These are phyloP conservation scores for Sarcophaga caerulescens DNA, from an alignment of 2,888 invertebrate species.

Conservation along the genomic window DNA sequence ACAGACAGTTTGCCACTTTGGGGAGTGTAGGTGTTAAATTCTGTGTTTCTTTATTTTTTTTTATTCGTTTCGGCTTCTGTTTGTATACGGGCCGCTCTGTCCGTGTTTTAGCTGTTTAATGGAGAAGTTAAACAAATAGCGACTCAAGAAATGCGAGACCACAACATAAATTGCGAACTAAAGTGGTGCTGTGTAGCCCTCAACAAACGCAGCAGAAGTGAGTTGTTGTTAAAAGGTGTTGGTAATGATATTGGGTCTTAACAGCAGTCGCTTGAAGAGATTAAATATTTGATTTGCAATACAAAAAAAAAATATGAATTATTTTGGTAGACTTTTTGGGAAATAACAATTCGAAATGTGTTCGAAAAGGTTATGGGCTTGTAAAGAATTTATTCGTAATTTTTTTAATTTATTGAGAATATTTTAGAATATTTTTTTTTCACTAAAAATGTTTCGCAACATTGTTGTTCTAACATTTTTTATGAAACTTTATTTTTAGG, in stretches of 20 bases:
- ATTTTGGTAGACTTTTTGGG: too few relatives aligned
- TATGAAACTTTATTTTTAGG: too few relatives aligned
- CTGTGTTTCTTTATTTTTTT: conserved; percentile 45
- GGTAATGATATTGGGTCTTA: neutral
- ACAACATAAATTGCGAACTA: conserved; percentile 35
- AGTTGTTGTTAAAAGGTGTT: conserved; percentile 1
- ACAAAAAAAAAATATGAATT: too few relatives aligned
- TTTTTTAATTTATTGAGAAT: too few relatives aligned
- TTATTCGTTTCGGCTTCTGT: conserved; percentile 62
- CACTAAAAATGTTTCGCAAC: too few relatives aligned
- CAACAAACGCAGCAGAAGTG: neutral
- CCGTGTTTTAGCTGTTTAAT: conserved; percentile 14
- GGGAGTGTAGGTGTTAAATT: conserved; percentile 56
- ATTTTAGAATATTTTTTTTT: too few relatives aligned
- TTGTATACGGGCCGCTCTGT: conserved; percentile 1
- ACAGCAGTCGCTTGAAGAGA: neutral
- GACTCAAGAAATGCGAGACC: conserved; percentile 28
- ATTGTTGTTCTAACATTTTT: too few relatives aligned
- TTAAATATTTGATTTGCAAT: neutral
- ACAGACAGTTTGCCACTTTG: neutral
- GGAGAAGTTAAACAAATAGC: conserved; percentile 39
- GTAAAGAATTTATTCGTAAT: too few relatives aligned
- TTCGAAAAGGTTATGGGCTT: too few relatives aligned
- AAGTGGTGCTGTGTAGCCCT: conserved; percentile 11
- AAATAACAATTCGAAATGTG: too few relatives aligned